phyloP scores from a whole-genome alignment of 92 coral and sea anemone species.

The Muricea muricata region DNA sequence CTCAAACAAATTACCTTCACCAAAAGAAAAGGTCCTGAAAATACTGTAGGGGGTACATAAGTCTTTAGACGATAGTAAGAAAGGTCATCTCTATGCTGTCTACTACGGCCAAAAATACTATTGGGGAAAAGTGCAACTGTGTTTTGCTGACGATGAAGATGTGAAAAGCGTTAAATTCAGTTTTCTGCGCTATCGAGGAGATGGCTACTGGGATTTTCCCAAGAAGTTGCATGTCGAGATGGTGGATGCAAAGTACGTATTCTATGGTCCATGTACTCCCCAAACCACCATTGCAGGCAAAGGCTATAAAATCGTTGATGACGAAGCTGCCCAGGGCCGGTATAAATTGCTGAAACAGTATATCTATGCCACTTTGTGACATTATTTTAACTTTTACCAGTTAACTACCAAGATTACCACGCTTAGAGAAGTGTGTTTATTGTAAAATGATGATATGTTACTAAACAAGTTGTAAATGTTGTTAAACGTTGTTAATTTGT shows the following conservation, averaged over 20 bases:
- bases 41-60: neutral
- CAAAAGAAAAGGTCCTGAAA: neutral
- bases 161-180: neutral
- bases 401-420: no score
- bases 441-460: no score
- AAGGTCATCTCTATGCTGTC: neutral
- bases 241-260: neutral
- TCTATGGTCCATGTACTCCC: neutral
- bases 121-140: neutral
- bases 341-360: neutral
- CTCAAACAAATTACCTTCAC: neutral
- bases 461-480: no score
- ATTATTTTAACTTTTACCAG: no score
- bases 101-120: conserved; percentile 1
- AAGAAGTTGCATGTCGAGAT: neutral
- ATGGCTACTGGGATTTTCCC: conserved; percentile 3
- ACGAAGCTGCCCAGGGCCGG: neutral
- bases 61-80: neutral
- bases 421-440: no score
- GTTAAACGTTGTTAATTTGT: no score
- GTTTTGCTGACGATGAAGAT: neutral
- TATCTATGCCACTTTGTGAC: no score
- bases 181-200: neutral
- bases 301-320: neutral
- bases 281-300: neutral